Evolutionary conservation across 2,797 vertebrate species (phyloP).

Genomic region (Australoheros facetus): DNA sequence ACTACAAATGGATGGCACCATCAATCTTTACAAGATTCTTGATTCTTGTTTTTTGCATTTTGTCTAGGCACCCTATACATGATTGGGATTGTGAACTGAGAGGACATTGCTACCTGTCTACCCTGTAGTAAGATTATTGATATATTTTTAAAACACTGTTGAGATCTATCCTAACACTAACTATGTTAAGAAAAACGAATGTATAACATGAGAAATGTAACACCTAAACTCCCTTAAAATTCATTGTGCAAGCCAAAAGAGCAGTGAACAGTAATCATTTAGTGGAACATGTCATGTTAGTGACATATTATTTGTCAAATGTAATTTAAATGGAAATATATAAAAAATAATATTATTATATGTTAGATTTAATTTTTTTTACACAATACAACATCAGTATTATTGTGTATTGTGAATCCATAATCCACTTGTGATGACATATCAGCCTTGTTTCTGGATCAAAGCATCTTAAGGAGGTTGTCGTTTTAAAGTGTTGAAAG

Average conservation of each 20-base stretch:
- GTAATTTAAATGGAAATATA: neutral
- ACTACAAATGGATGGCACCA: neutral
- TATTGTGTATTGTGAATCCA: neutral
- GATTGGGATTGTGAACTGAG: too few species aligned
- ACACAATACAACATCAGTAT: neutral
- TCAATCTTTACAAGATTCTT: rapidly evolving
- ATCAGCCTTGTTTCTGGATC: too few species aligned
- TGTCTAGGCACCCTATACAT: neutral
- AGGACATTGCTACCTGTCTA: too few species aligned
- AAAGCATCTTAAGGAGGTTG: neutral
- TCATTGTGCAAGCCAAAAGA: neutral
- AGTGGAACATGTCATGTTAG: neutral
- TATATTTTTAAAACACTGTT: too few species aligned
- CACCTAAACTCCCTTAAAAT: too few species aligned
- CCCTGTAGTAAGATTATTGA: too few species aligned
- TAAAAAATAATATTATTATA: neutral
- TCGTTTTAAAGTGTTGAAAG: too few species aligned
- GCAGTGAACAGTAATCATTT: neutral
- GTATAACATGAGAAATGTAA: neutral
- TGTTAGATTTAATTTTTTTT: neutral
- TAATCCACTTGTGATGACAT: neutral
- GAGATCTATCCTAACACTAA: neutral
- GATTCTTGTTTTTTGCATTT: neutral
- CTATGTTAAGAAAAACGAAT: rapidly evolving
- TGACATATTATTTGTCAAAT: neutral